Conservation (phyloP, 2,888 invertebrate genomes). For the Rhingia campestris region DNA sequence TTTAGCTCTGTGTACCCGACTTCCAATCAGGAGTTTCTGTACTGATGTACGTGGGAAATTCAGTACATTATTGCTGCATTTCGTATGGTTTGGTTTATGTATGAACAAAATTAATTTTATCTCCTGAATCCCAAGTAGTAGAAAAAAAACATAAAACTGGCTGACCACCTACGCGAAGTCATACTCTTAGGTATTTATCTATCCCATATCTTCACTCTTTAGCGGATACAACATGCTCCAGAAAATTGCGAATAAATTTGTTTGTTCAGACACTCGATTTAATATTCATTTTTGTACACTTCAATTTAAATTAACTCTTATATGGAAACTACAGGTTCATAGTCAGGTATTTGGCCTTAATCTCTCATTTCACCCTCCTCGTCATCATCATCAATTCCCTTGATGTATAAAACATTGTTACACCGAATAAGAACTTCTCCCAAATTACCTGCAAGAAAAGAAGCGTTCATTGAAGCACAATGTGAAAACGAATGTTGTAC, state of each 20-base stretch:
- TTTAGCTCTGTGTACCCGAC: too few relatives aligned
- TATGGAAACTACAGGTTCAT: conserved; percentile 17
- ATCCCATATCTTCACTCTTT: background rate
- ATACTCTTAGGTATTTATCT: too few relatives aligned
- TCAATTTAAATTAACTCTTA: conserved; percentile 36
- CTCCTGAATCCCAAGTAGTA: too few relatives aligned
- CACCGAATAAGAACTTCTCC: conserved; percentile 98
- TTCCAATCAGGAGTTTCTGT: too few relatives aligned
- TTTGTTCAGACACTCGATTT: conserved; percentile 12
- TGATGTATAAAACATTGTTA: conserved; percentile 97
- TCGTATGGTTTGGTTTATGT: too few relatives aligned
- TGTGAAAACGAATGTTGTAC: background rate
- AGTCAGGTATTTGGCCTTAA: conserved; percentile 70
- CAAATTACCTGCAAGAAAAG: conserved; percentile 86
- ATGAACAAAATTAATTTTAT: too few relatives aligned
- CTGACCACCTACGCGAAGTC: too few relatives aligned
- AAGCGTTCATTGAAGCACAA: background rate
- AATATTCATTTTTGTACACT: conserved; percentile 43
- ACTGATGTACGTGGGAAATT: too few relatives aligned
- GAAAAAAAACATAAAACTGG: too few relatives aligned
- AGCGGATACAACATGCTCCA: background rate
- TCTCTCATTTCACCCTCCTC: conserved; percentile 96
- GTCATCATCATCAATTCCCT: conserved; percentile 97
- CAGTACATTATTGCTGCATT: too few relatives aligned
- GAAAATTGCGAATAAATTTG: background rate